These are phyloP conservation scores for Xestoiulus laeticollis DNA, from an alignment of 2,888 invertebrate genomes.

Conservation along the genomic window DNA sequence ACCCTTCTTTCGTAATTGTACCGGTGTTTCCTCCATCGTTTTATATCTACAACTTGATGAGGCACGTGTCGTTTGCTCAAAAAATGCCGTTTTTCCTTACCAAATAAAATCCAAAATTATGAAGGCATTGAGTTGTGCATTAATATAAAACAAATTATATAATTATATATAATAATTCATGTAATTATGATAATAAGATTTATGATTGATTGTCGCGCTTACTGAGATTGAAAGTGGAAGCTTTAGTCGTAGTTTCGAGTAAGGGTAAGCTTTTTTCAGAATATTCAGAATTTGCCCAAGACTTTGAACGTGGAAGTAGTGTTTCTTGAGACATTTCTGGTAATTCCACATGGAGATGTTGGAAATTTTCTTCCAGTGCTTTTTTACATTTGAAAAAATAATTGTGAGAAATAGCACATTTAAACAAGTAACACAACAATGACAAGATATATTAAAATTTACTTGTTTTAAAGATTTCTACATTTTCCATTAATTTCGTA, in stretches of 20 bases:
- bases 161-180: neutral
- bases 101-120: neutral
- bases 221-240: neutral
- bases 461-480: neutral
- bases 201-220: neutral
- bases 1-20: neutral
- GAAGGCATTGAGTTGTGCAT: neutral
- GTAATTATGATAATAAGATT: neutral
- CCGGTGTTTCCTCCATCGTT: neutral
- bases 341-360: slow-evolving; percentile 11
- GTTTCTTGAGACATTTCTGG: slow-evolving; percentile 28
- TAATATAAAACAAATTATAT: neutral
- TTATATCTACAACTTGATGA: slow-evolving; percentile 11
- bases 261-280: neutral
- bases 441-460: neutral
- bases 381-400: neutral
- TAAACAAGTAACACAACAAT: neutral
- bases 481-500: neutral
- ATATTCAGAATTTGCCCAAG: slow-evolving; percentile 25
- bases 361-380: slow-evolving; percentile 31
- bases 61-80: neutral
- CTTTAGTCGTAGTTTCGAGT: neutral
- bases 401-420: neutral
- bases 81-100: neutral
- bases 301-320: slow-evolving; percentile 22